Percentiles rank a stretch among this genome's conserved stretches.
Conservation (phyloP, 2,797 vertebrate genomes). For the Brachyalestes nurse region DNA sequence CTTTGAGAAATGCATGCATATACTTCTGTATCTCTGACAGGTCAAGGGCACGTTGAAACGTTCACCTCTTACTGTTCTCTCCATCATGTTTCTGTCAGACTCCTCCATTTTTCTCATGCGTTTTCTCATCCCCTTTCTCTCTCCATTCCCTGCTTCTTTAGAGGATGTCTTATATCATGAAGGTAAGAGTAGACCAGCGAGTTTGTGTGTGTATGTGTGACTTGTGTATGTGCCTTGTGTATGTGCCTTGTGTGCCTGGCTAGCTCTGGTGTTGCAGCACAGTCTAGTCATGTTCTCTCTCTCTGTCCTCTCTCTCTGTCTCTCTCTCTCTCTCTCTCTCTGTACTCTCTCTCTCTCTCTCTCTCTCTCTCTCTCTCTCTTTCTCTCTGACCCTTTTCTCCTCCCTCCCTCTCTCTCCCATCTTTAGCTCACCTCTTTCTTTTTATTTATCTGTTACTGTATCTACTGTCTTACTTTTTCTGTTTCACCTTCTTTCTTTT, state of each 20-base stretch:
- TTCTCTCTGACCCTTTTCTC: slow-evolving; percentile 17
- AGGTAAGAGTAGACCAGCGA: slow-evolving; percentile 93
- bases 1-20: slow-evolving; percentile 53
- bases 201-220: slow-evolving; percentile 44
- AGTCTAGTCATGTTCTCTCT: slow-evolving; percentile 36
- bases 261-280: slow-evolving; percentile 64
- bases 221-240: slow-evolving; percentile 31
- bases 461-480: too few relatives aligned
- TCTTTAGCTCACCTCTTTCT: neutral
- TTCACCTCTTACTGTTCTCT: slow-evolving; percentile 68
- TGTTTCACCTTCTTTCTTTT: too few relatives aligned
- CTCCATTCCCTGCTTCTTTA: slow-evolving; percentile 89
- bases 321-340: neutral
- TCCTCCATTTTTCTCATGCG: slow-evolving; percentile 72
- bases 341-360: neutral
- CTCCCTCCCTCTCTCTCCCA: neutral
- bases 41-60: slow-evolving; percentile 49
- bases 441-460: neutral
- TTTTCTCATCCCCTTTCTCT: slow-evolving; percentile 79
- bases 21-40: slow-evolving; percentile 23
- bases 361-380: neutral
- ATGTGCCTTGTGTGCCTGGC: slow-evolving; percentile 51
- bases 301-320: neutral
- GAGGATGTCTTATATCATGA: slow-evolving; percentile 99
- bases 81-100: slow-evolving; percentile 66